Base-by-base conservation (phyloP, 2,888 invertebrate species). In the Perizoma affinitatum region DNA sequence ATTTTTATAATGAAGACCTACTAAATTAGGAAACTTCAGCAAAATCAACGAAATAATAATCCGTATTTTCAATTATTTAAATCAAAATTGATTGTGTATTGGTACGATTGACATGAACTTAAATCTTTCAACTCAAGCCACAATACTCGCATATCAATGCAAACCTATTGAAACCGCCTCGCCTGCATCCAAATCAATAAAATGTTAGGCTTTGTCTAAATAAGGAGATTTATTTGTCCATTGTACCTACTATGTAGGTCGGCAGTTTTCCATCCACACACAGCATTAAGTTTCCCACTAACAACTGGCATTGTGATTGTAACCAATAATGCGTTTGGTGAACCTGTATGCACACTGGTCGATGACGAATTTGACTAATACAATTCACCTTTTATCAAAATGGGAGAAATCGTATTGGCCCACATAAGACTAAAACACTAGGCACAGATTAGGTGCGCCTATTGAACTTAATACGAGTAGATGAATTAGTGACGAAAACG, bases 171-270 rank as follows among this genome's bases (percentile, higher is more conserved):
- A 73, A 68, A 67, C 65, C 62, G 67, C 70, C 73, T 70, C 70
- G 70, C 68, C 68, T 69, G 73, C 74, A 74, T 69, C 71, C 71
- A 76, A 77, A 63, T 58, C 57, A 70, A 63, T 63, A 55, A 52
- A 58, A 58, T 54, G 58, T 54, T 54, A 56, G 42, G 55, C 55
- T 58, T 63, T 58, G 63, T 58, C 58, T 63, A 63, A 48, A 58
- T 79, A 75, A 72, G 75, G 76, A 83, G 84, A 88, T 89, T 90
- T 88, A 88, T 88, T 80, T 76, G 70, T 71, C 81, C 77, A 87
- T 90, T 90, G 88, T 88, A 22, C 3, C 22, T 22, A 70, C 68
- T 67, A 85, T 80, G 82, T 88, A 69, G 89, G 89, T 85, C 88
- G 88, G 83, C 74, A 75, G 80, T 83, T 87, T 83, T 82, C 79